Base-by-base conservation (phyloP, 1,140 invertebrate species). In the Heterodera carotae region DNA sequence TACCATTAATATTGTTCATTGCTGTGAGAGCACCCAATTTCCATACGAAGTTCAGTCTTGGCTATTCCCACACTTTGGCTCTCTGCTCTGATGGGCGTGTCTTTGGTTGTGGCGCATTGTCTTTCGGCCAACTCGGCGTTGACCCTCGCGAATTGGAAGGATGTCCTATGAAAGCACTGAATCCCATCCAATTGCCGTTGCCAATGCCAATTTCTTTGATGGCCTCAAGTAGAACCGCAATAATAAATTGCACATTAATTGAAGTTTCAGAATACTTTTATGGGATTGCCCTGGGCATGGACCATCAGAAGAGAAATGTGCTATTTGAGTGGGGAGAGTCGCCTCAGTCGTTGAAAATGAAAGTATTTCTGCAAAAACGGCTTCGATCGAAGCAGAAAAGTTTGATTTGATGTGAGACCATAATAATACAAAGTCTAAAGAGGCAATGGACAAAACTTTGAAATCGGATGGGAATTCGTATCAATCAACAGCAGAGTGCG, bases 291-390 rank as follows among this genome's bases (percentile, higher is more conserved):
- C 31, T 82, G 39, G 31, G 34, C 25, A 31, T 43, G 59, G 62
- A 79, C 39, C 68, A 27, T 75, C 39, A 31, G 29, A 31, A 22
- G 8, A 56, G 18, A 56, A 22, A 22, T 0, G 48, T 33, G 39
- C 43, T 84, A 10, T 83, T 75, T 62, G 36, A 82, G 59, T 83
- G 81, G 80, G 84, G 79, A n/a, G 76, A 81, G 3, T 79, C 70
- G 15, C 80, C 80, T 22, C 80, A 84, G n/a, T 75, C 83, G 5
- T 33, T 84, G 39, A 76, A 69, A 53, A 79, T 82, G 82, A 39
- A 71, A 10, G 60, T 66, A 36, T 78, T 82, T 53, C 53, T 64
- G 36, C 33, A 64, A 36, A 70, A 76, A 27, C 33, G 74, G 18
- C 71, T 75, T 22, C 10, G 64, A n/a, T 31, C 18, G 62, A 33